Conservation (phyloP, 92 coral and sea anemone genomes). For the Epizoanthus ramosus region DNA sequence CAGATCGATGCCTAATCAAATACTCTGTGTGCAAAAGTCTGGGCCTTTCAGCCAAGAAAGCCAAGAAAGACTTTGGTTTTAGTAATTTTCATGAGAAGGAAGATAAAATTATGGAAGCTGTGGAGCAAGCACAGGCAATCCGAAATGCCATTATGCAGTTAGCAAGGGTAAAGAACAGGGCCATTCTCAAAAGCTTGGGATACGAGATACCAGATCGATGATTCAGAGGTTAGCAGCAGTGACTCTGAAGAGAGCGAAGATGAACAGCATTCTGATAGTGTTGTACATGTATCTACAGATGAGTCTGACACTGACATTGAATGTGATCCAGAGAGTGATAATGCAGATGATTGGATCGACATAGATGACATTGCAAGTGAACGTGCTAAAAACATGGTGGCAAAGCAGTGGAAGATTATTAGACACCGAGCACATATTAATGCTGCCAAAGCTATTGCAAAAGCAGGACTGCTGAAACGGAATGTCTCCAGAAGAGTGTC, state of each 20-base stretch:
- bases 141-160: slow-evolving; percentile 49
- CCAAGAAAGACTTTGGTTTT: slow-evolving; percentile 47
- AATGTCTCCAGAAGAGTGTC: slow-evolving; percentile 19
- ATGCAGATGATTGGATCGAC: slow-evolving; percentile 54
- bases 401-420: slow-evolving; percentile 35
- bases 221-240: slow-evolving; percentile 23
- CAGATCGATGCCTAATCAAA: slow-evolving; percentile 47
- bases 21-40: slow-evolving; percentile 52
- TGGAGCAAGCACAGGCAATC: slow-evolving; percentile 28
- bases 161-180: slow-evolving; percentile 37
- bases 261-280: slow-evolving; percentile 6
- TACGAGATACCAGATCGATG: slow-evolving; percentile 44
- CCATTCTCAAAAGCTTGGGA: slow-evolving; percentile 46
- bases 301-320: slow-evolving; percentile 30
- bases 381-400: slow-evolving; percentile 40
- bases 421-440: slow-evolving; percentile 4
- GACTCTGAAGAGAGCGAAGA: slow-evolving; percentile 43
- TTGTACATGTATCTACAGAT: slow-evolving; percentile 4
- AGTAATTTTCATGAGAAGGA: slow-evolving; percentile 29
- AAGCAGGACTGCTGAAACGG: slow-evolving; percentile 36
- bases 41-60: slow-evolving; percentile 46
- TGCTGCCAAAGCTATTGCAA: slow-evolving; percentile 39
- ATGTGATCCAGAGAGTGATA: slow-evolving; percentile 42
- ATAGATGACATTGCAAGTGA: slow-evolving; percentile 37
- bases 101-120: slow-evolving; percentile 29